Percentiles rank a stretch among this genome's conserved stretches.
Evolutionary conservation across 2,888 invertebrate genomes (phyloP).

Genomic region (Andrena haemorrhoa): DNA sequence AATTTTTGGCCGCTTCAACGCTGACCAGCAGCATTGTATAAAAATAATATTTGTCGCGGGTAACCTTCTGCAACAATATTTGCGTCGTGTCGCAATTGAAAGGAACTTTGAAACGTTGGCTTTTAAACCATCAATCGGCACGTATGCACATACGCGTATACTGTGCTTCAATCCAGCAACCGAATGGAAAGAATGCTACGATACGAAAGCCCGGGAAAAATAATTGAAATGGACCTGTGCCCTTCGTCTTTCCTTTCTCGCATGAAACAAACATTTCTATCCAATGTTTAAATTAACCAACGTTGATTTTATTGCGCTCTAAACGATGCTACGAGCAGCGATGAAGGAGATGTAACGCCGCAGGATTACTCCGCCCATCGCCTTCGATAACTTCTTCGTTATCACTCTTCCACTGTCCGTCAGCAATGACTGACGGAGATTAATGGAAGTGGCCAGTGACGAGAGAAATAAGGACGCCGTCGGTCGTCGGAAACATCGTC

Average conservation of each 20-base stretch:
- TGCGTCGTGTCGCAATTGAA: not conserved
- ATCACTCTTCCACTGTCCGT: slow-evolving; percentile 51
- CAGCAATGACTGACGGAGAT: slow-evolving; percentile 56
- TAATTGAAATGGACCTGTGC: not conserved
- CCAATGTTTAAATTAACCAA: not conserved
- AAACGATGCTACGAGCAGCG: not conserved
- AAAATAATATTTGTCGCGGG: not conserved
- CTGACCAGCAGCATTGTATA: not conserved
- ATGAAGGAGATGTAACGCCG: not conserved
- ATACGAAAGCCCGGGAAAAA: not conserved
- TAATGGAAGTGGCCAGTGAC: slow-evolving; percentile 53
- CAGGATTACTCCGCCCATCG: slow-evolving; percentile 24
- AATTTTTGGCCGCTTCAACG: no score
- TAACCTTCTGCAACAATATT: not conserved
- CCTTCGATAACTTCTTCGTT: slow-evolving; percentile 53
- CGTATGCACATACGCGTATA: not conserved
- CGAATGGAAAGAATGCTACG: not conserved
- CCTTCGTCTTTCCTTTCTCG: not conserved
- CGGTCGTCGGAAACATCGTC: slow-evolving; percentile 31
- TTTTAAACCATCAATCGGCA: slow-evolving; percentile 2
- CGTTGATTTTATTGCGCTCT: no score
- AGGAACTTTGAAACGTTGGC: not conserved
- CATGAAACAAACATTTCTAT: not conserved
- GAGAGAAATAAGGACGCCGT: slow-evolving; percentile 49
- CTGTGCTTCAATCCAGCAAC: not conserved